Evolutionary conservation across 2,113 vertebrate genomes (phyloP).

Genomic region (Corythaeola cristata): DNA sequence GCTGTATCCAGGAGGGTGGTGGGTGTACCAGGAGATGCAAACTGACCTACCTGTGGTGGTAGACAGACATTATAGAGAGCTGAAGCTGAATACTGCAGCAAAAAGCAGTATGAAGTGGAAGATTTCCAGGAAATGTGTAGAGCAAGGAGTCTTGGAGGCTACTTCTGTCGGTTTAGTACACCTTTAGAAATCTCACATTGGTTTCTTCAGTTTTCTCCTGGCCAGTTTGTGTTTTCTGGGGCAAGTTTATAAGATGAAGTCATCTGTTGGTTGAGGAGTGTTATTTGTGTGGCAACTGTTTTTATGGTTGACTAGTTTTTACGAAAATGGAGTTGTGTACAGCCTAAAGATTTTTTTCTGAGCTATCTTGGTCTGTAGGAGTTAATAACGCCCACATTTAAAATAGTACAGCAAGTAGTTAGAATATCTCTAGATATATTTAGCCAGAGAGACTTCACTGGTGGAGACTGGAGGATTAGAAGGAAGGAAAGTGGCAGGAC

Average conservation of each 20-base stretch:
- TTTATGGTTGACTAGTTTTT: not conserved
- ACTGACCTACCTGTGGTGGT: not conserved
- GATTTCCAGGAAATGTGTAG: not conserved
- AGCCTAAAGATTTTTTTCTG: not conserved
- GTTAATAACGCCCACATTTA: not conserved
- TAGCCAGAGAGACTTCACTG: not conserved
- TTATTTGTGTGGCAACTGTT: not conserved
- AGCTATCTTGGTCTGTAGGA: not conserved
- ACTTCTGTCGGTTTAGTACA: not conserved
- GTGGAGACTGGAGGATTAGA: not conserved
- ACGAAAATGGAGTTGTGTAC: not conserved
- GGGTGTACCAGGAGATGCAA: not conserved
- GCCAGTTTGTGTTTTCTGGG: not conserved
- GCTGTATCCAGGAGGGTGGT: not conserved
- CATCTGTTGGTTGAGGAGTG: not conserved
- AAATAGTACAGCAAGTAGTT: not conserved
- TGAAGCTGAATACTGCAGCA: not conserved
- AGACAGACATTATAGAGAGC: not conserved
- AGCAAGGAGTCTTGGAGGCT: not conserved
- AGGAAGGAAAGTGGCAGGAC: not conserved
- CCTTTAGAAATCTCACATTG: not conserved
- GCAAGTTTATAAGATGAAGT: not conserved
- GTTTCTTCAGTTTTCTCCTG: not conserved
- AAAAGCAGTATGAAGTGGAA: not conserved
- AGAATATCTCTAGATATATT: slow-evolving; percentile 1